Evolutionary conservation across 2,113 vertebrate genomes (phyloP).

Genomic region (Craseonycteris thonglongyai): DNA sequence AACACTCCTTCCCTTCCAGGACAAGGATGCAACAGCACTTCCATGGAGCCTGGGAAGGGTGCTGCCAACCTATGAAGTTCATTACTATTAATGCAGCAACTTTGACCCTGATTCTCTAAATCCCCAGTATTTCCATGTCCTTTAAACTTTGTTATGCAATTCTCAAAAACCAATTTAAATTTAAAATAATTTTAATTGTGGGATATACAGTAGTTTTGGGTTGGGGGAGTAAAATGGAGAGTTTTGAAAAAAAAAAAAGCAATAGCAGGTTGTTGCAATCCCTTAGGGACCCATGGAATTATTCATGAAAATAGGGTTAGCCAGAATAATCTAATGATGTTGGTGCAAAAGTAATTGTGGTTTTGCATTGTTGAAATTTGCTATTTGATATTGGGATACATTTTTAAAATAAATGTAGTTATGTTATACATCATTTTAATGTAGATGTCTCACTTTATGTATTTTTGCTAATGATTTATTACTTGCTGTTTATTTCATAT

Average conservation of each 20-base stretch:
- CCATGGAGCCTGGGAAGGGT: neutral
- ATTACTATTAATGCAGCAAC: neutral
- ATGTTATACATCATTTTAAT: too few species aligned
- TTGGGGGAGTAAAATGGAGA: neutral
- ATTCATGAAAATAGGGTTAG: neutral
- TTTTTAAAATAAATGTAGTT: too few species aligned
- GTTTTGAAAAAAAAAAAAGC: neutral
- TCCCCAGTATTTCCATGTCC: neutral
- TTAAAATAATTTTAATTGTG: neutral
- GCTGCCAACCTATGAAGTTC: accelerated
- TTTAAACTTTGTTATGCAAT: neutral
- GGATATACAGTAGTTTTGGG: neutral
- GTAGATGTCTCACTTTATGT: too few species aligned
- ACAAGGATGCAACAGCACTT: neutral
- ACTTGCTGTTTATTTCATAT: too few species aligned
- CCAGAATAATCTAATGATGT: too few species aligned
- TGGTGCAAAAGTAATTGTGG: too few species aligned
- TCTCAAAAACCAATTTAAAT: neutral
- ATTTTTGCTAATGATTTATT: too few species aligned
- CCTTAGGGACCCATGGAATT: neutral
- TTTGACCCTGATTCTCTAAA: neutral
- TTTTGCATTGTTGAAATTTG: too few species aligned
- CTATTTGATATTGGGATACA: too few species aligned
- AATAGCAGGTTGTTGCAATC: neutral
- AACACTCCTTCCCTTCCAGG: neutral